Conservation (phyloP, 2,888 invertebrate species). For the Metacarcinus magister region DNA sequence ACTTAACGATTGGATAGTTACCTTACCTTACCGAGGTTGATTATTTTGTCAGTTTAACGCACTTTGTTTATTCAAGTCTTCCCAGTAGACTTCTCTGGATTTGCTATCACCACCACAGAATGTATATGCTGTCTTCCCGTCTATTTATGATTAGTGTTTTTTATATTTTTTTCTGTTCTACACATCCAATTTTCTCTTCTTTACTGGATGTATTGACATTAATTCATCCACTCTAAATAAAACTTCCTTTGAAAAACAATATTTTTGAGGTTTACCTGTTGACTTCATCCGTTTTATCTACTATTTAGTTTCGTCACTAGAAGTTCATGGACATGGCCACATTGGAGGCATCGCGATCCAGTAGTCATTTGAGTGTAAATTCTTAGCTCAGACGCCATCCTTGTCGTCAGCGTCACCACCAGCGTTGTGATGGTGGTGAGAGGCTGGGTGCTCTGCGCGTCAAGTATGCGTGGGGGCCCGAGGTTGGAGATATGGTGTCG, state of each 20-base stretch:
- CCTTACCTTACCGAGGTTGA: neutral
- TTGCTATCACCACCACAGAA: too few species aligned
- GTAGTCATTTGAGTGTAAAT: neutral
- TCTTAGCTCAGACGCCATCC: neutral
- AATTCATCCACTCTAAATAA: too few species aligned
- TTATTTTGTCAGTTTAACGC: neutral
- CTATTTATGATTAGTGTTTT: too few species aligned
- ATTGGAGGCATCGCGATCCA: neutral
- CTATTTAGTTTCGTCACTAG: neutral
- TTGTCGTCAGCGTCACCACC: neutral
- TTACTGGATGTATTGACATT: too few species aligned
- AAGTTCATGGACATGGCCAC: neutral
- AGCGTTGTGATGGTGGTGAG: conserved; percentile 40
- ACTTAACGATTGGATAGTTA: neutral
- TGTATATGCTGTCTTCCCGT: too few species aligned
- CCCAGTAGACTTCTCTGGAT: too few species aligned
- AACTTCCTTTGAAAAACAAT: too few species aligned
- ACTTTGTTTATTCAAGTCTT: neutral
- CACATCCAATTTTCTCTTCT: too few species aligned
- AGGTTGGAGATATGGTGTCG: neutral
- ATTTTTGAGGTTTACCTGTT: neutral
- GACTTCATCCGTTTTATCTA: neutral
- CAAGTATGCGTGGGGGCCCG: neutral
- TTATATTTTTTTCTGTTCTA: too few species aligned
- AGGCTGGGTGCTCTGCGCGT: neutral